These are phyloP conservation scores for Oncorhynchus mykiss DNA, from an alignment of 2,113 vertebrate genomes.

Conservation along the genomic window DNA sequence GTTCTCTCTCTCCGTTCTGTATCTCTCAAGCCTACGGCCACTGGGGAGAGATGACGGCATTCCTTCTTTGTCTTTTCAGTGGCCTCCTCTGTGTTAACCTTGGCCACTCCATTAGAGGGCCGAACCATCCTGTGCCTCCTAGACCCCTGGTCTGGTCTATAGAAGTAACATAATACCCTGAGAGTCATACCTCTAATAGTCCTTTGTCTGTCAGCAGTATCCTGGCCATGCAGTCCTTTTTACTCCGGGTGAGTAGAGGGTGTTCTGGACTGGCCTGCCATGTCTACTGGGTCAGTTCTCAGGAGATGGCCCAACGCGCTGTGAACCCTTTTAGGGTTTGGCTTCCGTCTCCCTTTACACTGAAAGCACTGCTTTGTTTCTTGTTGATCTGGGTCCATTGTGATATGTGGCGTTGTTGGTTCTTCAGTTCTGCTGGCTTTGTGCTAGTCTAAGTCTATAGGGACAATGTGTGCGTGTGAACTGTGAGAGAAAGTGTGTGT, in stretches of 20 bases:
- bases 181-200: neutral
- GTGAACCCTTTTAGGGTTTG: constrained; percentile 35
- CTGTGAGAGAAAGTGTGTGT: neutral
- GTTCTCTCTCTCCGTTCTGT: constrained; percentile 34
- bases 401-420: constrained; percentile 24
- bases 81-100: neutral
- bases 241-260: constrained; percentile 15
- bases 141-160: neutral
- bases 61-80: neutral
- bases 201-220: constrained; percentile 22
- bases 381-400: constrained; percentile 30
- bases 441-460: neutral
- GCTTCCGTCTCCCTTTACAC: constrained; percentile 21
- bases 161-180: constrained; percentile 11
- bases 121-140: too few species aligned
- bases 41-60: constrained; percentile 27
- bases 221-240: constrained; percentile 33
- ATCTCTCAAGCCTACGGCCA: constrained; percentile 5
- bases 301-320: constrained; percentile 18
- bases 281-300: constrained; percentile 15
- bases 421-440: constrained; percentile 23
- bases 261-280: neutral
- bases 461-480: neutral
- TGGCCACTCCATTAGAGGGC: neutral
- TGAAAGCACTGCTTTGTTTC: constrained; percentile 18